A percentile compares a stretch with the other conserved stretches of the same genome.
These are phyloP conservation scores for Invenusta paracnida DNA, from an alignment of 2,888 invertebrate genomes.

Conservation along the genomic window DNA sequence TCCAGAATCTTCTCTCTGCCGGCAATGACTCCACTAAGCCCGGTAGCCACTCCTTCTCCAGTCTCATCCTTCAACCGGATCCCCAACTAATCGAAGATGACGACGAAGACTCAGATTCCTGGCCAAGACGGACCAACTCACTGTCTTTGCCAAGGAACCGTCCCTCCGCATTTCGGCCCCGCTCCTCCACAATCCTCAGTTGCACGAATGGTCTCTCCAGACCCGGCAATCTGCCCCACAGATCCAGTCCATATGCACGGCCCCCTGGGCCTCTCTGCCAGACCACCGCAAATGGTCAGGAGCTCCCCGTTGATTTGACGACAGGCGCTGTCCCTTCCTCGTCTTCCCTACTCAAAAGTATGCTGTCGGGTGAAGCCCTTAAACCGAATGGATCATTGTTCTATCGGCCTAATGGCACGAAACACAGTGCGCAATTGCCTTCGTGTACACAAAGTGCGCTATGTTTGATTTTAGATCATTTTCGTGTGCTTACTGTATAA, in stretches of 20 bases:
- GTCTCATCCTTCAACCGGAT: too few species aligned
- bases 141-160: background rate
- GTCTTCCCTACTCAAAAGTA: background rate
- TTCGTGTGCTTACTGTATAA: too few species aligned
- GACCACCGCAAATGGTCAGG: background rate
- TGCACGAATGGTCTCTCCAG: background rate
- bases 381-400: background rate
- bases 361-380: background rate
- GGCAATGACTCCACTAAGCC: background rate
- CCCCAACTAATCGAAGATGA: too few species aligned
- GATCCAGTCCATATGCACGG: background rate
- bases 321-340: background rate
- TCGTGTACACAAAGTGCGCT: too few species aligned
- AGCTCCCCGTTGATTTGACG: background rate
- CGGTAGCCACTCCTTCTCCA: too few species aligned
- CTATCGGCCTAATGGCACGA: background rate
- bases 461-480: too few species aligned
- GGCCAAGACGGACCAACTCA: background rate
- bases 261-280: background rate
- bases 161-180: background rate
- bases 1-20: background rate
- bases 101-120: background rate
- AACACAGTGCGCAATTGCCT: too few species aligned
- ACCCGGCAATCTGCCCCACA: background rate
- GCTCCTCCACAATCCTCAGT: background rate